Percentiles rank a stretch among this genome's conserved stretches.
phyloP scores from a whole-genome alignment of 1,140 invertebrate genomes.

The Dreissena rostriformis region DNA sequence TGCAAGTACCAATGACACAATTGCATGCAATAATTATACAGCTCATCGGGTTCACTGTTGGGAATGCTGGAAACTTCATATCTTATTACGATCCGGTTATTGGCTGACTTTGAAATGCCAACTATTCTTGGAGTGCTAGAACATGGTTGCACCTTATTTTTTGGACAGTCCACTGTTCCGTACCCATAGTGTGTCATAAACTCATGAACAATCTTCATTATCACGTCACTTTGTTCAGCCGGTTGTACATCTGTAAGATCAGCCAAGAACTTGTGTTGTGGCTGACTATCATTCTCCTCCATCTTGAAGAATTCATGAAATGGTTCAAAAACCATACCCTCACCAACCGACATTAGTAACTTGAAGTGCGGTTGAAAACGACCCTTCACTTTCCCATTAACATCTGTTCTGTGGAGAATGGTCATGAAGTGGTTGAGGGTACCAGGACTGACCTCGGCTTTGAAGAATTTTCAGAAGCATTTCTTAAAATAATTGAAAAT shows the following conservation, averaged over 20 bases:
- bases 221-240: constrained; percentile 3
- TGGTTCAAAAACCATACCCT: constrained; percentile 6
- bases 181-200: too few species aligned
- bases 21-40: too few species aligned
- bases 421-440: constrained; percentile 27
- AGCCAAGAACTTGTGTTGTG: neutral
- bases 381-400: constrained; percentile 20
- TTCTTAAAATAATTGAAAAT: neutral
- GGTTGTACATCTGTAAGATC: neutral
- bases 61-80: too few species aligned
- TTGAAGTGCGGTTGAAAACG: constrained; percentile 21
- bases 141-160: too few species aligned
- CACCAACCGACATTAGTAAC: neutral
- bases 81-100: too few species aligned
- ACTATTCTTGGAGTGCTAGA: too few species aligned
- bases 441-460: neutral
- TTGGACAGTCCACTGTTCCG: too few species aligned
- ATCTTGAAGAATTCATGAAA: constrained; percentile 18
- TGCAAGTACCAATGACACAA: too few species aligned
- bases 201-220: constrained; percentile 1
- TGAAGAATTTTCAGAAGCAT: constrained; percentile 21
- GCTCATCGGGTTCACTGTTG: too few species aligned
- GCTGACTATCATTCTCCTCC: constrained; percentile 12
- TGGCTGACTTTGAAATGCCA: too few species aligned
- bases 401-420: constrained; percentile 22